Evolutionary conservation across 2,113 vertebrate species (phyloP).

Genomic region (Catharus bicknelli): DNA sequence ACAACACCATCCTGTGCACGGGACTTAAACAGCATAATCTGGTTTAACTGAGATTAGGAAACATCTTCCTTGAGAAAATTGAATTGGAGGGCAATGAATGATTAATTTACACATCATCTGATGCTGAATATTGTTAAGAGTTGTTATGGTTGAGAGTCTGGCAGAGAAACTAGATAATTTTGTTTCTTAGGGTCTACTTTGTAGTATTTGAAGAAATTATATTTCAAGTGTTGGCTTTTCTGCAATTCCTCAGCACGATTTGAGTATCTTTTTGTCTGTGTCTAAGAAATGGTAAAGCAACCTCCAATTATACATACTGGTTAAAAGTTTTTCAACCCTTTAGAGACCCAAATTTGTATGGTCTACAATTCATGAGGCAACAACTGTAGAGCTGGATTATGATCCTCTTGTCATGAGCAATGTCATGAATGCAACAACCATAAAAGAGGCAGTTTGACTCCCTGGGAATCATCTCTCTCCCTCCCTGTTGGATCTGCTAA

Average conservation of each 20-base stretch:
- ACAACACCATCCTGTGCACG: too few species aligned
- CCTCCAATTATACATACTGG: background rate
- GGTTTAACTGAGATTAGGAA: background rate
- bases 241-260: background rate
- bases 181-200: background rate
- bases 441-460: background rate
- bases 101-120: background rate
- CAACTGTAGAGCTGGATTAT: background rate
- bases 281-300: background rate
- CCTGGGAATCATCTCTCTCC: background rate
- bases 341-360: background rate
- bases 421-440: background rate
- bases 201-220: background rate
- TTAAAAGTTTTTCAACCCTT: background rate
- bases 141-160: background rate
- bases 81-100: background rate
- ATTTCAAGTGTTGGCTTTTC: background rate
- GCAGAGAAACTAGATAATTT: background rate
- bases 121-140: background rate
- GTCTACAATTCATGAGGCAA: background rate
- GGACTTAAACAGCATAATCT: background rate
- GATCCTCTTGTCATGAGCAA: background rate
- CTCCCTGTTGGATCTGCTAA: background rate
- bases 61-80: background rate
- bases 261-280: background rate